Evolutionary conservation across 1,140 invertebrate genomes (phyloP).

Genomic region (Apocrypta bakeri): DNA sequence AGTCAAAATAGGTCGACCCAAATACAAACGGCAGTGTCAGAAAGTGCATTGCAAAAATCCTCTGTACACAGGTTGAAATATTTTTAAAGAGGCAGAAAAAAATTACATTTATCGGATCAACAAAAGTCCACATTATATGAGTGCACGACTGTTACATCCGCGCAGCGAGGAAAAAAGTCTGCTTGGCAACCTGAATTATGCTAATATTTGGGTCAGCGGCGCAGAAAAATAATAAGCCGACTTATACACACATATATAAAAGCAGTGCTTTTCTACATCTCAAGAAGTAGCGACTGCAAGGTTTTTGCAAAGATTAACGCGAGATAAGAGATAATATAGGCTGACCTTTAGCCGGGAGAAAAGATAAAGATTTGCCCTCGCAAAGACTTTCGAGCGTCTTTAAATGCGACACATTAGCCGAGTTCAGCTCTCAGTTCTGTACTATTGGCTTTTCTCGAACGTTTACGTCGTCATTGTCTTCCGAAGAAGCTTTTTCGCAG

Average conservation of each 20-base stretch:
- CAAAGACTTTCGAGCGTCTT: neutral
- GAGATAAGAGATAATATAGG: neutral
- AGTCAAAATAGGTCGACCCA: neutral
- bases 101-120: neutral
- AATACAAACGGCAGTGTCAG: neutral
- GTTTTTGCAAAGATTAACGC: neutral
- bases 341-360: neutral
- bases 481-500: neutral
- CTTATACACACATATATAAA: too few species aligned
- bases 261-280: too few species aligned
- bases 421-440: neutral
- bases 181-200: too few species aligned
- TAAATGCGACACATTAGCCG: neutral
- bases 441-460: neutral
- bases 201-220: too few species aligned
- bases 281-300: neutral
- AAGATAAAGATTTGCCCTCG: neutral
- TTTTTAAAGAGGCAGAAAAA: neutral
- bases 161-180: neutral
- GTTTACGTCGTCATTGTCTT: neutral
- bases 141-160: too few species aligned
- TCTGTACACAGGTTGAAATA: neutral
- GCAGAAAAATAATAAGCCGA: too few species aligned
- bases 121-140: neutral
- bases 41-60: neutral